These are phyloP conservation scores for Laupala kohalensis DNA, from an alignment of 1,140 invertebrate genomes.

Conservation along the genomic window DNA sequence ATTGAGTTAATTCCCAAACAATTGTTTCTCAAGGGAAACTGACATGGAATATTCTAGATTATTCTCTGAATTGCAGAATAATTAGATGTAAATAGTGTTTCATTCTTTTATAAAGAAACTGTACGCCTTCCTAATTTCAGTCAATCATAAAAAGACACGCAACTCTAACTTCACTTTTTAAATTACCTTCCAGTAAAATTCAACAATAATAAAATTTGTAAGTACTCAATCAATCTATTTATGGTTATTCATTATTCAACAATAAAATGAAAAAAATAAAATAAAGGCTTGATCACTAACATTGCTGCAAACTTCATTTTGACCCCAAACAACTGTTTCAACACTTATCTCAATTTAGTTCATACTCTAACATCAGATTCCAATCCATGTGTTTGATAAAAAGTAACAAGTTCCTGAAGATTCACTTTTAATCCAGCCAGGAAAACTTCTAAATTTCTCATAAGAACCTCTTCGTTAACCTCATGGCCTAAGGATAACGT, in stretches of 20 bases:
- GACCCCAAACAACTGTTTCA: not conserved
- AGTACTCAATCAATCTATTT: not conserved
- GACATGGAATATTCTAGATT: no score
- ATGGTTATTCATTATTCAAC: not conserved
- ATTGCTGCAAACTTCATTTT: not conserved
- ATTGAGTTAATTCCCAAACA: no score
- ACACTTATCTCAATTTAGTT: not conserved
- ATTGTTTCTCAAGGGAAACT: no score
- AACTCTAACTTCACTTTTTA: no score
- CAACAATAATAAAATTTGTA: not conserved
- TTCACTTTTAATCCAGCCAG: conserved; percentile 23
- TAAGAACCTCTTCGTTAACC: conserved; percentile 22
- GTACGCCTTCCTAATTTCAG: no score
- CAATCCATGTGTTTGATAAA: conserved; percentile 25
- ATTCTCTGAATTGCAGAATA: no score
- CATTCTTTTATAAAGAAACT: no score
- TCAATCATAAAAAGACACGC: no score
- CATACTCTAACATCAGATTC: conserved; percentile 15
- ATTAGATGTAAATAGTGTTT: no score
- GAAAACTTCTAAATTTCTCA: conserved; percentile 23
- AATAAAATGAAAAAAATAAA: no score
- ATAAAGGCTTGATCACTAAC: no score
- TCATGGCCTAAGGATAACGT: conserved; percentile 22
- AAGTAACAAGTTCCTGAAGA: conserved; percentile 20
- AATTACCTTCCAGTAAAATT: no score